Evolutionary conservation across 2,888 invertebrate species (phyloP), one percentile per base, ranked within the genome.

Genomic region (Caenorhabditis becei): DNA sequence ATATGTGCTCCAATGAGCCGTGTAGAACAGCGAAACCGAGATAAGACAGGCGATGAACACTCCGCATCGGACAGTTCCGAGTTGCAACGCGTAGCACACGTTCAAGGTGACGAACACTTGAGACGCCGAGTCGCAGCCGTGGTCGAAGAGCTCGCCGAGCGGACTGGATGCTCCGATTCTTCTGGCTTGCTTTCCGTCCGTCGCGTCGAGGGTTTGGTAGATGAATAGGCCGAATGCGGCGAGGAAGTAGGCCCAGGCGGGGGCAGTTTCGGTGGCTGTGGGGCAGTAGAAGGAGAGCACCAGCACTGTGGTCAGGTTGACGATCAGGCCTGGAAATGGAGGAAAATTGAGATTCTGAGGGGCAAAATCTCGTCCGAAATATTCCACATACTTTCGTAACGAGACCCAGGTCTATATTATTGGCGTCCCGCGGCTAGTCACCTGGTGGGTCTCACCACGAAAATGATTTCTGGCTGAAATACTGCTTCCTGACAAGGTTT

Each of bases 1-100:
- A 92, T 99, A 99, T 0, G 98, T 97, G 92, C 98, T 97, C 99
- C 99, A 99, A 92, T 99, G 99, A 20, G 99, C 98, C 92, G 96
- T 96, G 93, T 99, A 99, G 93, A 99, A 99, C 80, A 98, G 93
- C 28, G 96, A 95, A 93, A 97, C 95, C 44, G 97, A 96, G 92
- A 96, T 95, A 92, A 97, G 95, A 92, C 96, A 96, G 94, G 97
- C 94, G 92, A 97, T 96, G 93, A 98, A 96, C 94, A 98, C 95
- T 95, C 96, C 95, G 77, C 95, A 95, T 18, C 97, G 96, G 92
- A 95, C 95, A 89, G 95, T 94, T 7, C 99, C 99, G 84, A 99
- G 93, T 91, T 96, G 95, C 77, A 97, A 95, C 35, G 97, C 95
- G 91, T 96, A 95, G 91, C 97, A 97, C 0, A 96, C 96, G 16